These are phyloP conservation scores for Sycobia sp. DNA, from an alignment of 1,140 invertebrate genomes.

Conservation along the genomic window DNA sequence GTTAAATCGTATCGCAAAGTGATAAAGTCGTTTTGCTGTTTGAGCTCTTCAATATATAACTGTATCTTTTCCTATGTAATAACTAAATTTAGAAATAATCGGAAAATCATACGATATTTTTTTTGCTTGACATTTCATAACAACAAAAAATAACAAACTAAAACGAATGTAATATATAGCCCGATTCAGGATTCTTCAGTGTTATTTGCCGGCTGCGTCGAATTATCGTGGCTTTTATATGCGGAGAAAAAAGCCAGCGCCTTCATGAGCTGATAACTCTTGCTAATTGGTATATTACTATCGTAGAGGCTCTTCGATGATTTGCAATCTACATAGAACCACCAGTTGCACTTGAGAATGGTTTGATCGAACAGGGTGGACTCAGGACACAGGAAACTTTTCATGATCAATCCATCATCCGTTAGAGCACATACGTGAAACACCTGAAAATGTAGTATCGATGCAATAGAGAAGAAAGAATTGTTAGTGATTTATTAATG, in stretches of 20 bases:
- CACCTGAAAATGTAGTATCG: conserved; percentile 65
- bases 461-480: no score
- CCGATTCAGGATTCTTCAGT: conserved; percentile 25
- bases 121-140: neutral
- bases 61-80: no score
- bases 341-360: conserved; percentile 89
- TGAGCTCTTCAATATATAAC: no score
- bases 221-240: conserved; percentile 69
- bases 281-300: conserved; percentile 86
- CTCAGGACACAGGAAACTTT: conserved; percentile 86
- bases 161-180: conserved; percentile 5
- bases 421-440: conserved; percentile 90
- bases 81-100: no score
- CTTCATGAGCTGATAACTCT: conserved; percentile 90
- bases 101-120: no score
- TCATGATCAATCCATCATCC: conserved; percentile 85
- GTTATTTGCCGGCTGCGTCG: conserved; percentile 38
- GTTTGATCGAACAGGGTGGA: conserved; percentile 88
- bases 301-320: conserved; percentile 79
- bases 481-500: no score
- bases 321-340: conserved; percentile 89
- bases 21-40: no score
- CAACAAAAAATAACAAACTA: conserved; percentile 23
- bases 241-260: conserved; percentile 84
- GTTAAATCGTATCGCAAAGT: no score